Conservation (phyloP, 1,140 invertebrate genomes). For the Drosophila lacertosa region DNA sequence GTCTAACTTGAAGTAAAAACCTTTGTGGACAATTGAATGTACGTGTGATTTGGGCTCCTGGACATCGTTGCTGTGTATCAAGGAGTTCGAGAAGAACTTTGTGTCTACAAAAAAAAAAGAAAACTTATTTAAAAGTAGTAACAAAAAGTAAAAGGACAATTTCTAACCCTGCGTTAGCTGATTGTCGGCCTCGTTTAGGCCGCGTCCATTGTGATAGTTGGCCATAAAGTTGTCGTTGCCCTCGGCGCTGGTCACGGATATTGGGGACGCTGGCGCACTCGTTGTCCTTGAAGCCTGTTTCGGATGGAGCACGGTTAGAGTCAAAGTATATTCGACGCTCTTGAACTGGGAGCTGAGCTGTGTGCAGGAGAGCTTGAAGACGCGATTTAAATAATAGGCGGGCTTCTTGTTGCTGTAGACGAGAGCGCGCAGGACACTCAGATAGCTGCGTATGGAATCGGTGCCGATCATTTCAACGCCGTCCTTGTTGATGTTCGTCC, state of each 20-base stretch:
- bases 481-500: constrained; percentile 86
- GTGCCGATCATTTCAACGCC: constrained; percentile 92
- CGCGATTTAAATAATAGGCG: constrained; percentile 96
- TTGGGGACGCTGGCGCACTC: constrained; percentile 27
- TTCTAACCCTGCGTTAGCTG: constrained; percentile 44
- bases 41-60: constrained; percentile 76
- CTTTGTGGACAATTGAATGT: constrained; percentile 73
- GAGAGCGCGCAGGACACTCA: constrained; percentile 91
- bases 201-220: constrained; percentile 25
- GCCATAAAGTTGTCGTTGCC: constrained; percentile 27
- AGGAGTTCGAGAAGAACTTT: constrained; percentile 76
- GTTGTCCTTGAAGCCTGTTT: constrained; percentile 85
- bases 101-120: no score
- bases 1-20: constrained; percentile 22
- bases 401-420: constrained; percentile 97
- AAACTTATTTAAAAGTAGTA: no score
- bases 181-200: constrained; percentile 19
- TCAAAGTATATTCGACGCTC: constrained; percentile 95
- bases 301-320: constrained; percentile 91
- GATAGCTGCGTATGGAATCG: constrained; percentile 92
- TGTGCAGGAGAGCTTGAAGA: constrained; percentile 97
- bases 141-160: no score
- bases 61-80: constrained; percentile 74
- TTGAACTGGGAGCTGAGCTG: constrained; percentile 96
- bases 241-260: constrained; percentile 19